Evolutionary conservation across 64 coral and sea anemone species (phyloP), one percentile per base, ranked within the genome.

Genomic region (Hydrozoanthus tunicans): DNA sequence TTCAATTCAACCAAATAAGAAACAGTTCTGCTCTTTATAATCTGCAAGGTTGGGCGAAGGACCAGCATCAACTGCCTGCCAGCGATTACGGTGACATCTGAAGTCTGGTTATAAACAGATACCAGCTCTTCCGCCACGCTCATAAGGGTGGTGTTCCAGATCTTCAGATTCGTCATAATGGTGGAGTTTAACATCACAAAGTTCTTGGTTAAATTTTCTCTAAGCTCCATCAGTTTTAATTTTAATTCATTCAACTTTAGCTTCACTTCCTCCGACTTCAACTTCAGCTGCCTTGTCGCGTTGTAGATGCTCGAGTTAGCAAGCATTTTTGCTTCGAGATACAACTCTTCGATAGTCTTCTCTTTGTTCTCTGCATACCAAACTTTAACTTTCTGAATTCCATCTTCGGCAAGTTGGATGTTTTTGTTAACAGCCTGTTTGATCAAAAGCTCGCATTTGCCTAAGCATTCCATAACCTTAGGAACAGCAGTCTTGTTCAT

Each of bases 301-400:
- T 72, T 86, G 64, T 79, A 53, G 15, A 81, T 59, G n/a, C 81
- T 89, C 7, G 66, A 52, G 58, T 94, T 91, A 23, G 81, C 83
- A 65, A 91, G 43, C 68, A 74, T 78, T 55, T 90, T 94, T 1
- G 90, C 89, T 89, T 96, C 95, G 43, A 70, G 56, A 20, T 94
- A 94, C 26, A 96, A 62, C 56, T 96, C 90, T n/a, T 96, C 95
- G 5, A 96, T 13, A 6, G 95, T 94, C 92, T 92, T 96, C 56
- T 96, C 95, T 57, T 96, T 96, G 92, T 96, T 96, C 53, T 83
- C 89, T 6, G 53, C 51, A 65, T 96, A 96, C 95, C 95, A 96
- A 57, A 82, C 64, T 78, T 96, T 94, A 3, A 91, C 53, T 24
- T 76, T 83, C 9, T 92, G 56, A 1, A 93, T 66, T 69, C 65